Evolutionary conservation across 2,113 vertebrate species (phyloP), one percentile per base, ranked within the genome.

Genomic region (Recurvirostra avosetta): DNA sequence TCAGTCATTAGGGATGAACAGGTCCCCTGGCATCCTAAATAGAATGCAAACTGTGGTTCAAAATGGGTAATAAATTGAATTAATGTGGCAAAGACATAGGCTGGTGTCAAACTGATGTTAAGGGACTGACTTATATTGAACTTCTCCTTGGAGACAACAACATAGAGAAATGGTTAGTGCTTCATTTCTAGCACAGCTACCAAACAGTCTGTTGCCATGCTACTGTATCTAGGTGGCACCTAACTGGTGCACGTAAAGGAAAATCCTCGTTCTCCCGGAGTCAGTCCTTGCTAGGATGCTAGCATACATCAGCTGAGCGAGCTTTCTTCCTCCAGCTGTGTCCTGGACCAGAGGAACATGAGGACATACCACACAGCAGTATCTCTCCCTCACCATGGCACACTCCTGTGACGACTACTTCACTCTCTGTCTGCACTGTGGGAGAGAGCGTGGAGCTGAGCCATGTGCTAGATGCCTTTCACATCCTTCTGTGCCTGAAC

Each of bases 61-160:
- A 85, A 86, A 92, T 21, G 78, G 66, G 86, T 96, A 94, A 94
- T 97, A 96, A 96, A 96, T 90, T 94, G 93, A 96, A 91, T 96
- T 96, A 95, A 96, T 96, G 95, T 91, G 92, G 88, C 92, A 96
- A 94, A 94, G 90, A 88, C 77, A 96, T 43, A 96, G 87, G 92
- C 62, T 95, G 86, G 84, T 95, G 91, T 96, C 86, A 95, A 88
- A 92, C 72, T 96, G 89, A 93, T 96, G 86, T 86, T 94, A 92
- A 79, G 85, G 77, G 87, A 63, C 91, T 95, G 88, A 95, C 92
- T 96, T 97, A 95, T 82, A 91, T 38, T 88, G 89, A 94, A 90
- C 81, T 85, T 32, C 71, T 91, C 96, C 94, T 95, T 88, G 94
- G 97, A 95, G 96, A 96, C 70, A 80, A 59, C 66, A 76, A 5